A percentile compares a stretch with the other conserved stretches of the same genome.
These are phyloP conservation scores for Propithecus perrieri DNA, from an alignment of 2,797 vertebrate genomes.

Conservation along the genomic window DNA sequence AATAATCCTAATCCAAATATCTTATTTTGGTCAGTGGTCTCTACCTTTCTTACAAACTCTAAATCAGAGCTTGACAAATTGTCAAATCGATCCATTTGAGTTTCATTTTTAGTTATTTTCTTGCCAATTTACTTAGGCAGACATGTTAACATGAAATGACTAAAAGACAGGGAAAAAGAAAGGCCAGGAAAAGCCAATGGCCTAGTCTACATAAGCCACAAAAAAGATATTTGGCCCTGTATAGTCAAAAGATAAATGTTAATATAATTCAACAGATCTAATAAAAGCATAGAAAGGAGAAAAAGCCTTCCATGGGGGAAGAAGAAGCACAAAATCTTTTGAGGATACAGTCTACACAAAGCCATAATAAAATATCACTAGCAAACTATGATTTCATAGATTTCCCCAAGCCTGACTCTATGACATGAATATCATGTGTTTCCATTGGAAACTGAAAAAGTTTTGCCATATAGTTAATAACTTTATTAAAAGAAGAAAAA, in stretches of 20 bases:
- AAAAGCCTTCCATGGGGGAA: slow-evolving; percentile 30
- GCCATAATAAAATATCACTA: slow-evolving; percentile 17
- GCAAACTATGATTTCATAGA: slow-evolving; percentile 32
- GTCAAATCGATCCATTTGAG: not conserved
- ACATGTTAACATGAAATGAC: slow-evolving; percentile 12
- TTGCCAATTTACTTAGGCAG: slow-evolving; percentile 27
- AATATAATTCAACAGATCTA: slow-evolving; percentile 44
- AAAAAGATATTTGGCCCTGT: slow-evolving; percentile 9
- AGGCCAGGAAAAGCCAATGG: not conserved
- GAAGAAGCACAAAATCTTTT: slow-evolving; percentile 40
- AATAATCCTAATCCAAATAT: slow-evolving; percentile 19
- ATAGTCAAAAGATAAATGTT: slow-evolving; percentile 47
- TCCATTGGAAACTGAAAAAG: not conserved
- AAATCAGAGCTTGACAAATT: not conserved
- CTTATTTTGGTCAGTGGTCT: slow-evolving; percentile 26
- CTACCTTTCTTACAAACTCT: not conserved
- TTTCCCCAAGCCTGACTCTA: not conserved
- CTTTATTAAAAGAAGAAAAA: slow-evolving; percentile 43
- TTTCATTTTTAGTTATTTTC: slow-evolving; percentile 49
- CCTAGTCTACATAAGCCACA: not conserved
- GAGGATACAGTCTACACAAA: slow-evolving; percentile 8
- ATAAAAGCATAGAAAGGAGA: slow-evolving; percentile 30
- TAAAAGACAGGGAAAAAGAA: not conserved
- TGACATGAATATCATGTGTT: slow-evolving; percentile 1
- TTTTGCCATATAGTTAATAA: slow-evolving; percentile 17